Evolutionary conservation across 2,113 vertebrate genomes (phyloP).

Genomic region (Paradoxurus hermaphroditus): DNA sequence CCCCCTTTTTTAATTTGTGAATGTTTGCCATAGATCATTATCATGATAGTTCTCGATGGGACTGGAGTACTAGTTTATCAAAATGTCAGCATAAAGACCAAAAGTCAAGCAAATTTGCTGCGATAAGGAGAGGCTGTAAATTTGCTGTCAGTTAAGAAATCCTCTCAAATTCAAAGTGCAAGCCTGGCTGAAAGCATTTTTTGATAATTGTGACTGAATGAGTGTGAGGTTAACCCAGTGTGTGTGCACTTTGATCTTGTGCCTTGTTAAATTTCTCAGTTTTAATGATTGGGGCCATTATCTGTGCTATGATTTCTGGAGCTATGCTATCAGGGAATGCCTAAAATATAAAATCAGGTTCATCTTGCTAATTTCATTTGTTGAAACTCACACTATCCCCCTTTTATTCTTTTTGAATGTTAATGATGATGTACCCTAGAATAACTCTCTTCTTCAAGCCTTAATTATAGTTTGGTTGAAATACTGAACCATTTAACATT

Average conservation of each 20-base stretch:
- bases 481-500: conserved; percentile 43
- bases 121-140: conserved; percentile 50
- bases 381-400: conserved; percentile 45
- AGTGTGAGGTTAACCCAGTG: conserved; percentile 39
- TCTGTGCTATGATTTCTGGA: conserved; percentile 64
- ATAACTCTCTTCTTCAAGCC: conserved; percentile 44
- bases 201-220: conserved; percentile 56
- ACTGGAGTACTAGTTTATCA: conserved; percentile 75
- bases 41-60: conserved; percentile 70
- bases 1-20: conserved; percentile 49
- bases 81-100: conserved; percentile 77
- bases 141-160: conserved; percentile 64
- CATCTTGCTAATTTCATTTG: conserved; percentile 65
- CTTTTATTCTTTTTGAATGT: conserved; percentile 38
- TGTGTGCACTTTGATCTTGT: neutral
- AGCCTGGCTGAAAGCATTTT: conserved; percentile 65
- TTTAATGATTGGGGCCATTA: conserved; percentile 68
- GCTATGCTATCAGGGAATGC: conserved; percentile 40
- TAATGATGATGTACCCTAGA: conserved; percentile 41
- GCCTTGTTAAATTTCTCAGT: conserved; percentile 57
- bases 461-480: conserved; percentile 62
- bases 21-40: conserved; percentile 77
- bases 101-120: conserved; percentile 69
- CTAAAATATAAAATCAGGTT: conserved; percentile 34
- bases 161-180: conserved; percentile 43